Conservation (phyloP, 2,888 invertebrate genomes). For the Rosalia funebris region DNA sequence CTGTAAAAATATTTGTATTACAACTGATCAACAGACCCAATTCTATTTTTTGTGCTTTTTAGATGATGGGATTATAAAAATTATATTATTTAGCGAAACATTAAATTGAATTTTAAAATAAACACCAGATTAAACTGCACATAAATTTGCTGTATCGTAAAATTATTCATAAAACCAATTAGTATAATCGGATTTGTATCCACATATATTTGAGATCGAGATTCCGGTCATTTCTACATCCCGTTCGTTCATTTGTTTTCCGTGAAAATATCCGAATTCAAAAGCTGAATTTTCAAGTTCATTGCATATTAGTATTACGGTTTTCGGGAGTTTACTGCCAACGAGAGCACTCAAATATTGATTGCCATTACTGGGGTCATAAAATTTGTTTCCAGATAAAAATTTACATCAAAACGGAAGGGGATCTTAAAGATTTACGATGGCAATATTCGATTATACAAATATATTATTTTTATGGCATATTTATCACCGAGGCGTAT, state of each 20-base stretch:
- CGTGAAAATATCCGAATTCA: constrained; percentile 7
- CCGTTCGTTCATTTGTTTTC: constrained; percentile 5
- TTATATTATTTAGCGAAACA: background rate
- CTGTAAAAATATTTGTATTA: no score
- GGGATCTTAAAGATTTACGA: constrained; percentile 23
- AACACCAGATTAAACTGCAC: background rate
- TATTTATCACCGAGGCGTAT: constrained; percentile 27
- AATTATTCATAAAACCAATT: constrained; percentile 21
- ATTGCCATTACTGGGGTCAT: constrained; percentile 19
- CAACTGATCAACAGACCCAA: no score
- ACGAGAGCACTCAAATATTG: constrained; percentile 18
- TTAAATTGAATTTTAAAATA: background rate
- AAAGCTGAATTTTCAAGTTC: constrained; percentile 7
- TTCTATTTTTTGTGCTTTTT: no score
- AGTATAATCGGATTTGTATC: constrained; percentile 9
- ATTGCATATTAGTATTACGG: constrained; percentile 10
- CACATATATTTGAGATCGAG: constrained; percentile 4
- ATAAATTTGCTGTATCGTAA: background rate
- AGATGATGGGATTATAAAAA: no score
- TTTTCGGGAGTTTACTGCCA: constrained; percentile 14
- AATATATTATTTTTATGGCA: constrained; percentile 34
- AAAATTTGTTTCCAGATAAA: constrained; percentile 28
- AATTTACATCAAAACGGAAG: constrained; percentile 18
- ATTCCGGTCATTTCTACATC: background rate
- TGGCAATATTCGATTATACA: constrained; percentile 24